Conservation (phyloP, 2,888 invertebrate genomes). For the Cheilosia urbana region DNA sequence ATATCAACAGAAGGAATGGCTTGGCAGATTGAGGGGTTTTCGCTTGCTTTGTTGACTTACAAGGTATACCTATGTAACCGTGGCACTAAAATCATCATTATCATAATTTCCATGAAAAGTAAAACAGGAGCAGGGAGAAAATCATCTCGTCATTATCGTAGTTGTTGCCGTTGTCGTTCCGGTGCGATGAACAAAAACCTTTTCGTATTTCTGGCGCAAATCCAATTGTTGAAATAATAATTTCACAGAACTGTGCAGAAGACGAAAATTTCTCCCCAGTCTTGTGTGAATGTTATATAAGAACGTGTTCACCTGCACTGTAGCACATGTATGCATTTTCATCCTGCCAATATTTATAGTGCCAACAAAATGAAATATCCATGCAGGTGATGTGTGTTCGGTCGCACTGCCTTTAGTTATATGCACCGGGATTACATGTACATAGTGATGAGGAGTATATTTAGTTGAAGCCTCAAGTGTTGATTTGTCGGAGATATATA, state of each 20-base stretch:
- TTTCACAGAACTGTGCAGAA: conserved; percentile 55
- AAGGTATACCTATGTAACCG: conserved; percentile 24
- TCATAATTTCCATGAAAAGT: conserved; percentile 29
- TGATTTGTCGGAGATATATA: too few species aligned
- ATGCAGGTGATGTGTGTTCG: conserved; percentile 64
- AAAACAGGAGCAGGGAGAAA: conserved; percentile 10
- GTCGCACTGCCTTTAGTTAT: conserved; percentile 19
- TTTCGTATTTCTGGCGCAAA: conserved; percentile 68
- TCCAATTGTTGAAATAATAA: conserved; percentile 74
- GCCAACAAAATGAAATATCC: conserved; percentile 60
- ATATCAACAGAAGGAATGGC: conserved; percentile 16
- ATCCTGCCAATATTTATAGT: conserved; percentile 51
- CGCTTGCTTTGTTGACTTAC: conserved; percentile 24
- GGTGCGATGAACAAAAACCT: conserved; percentile 60
- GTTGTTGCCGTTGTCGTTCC: conserved; percentile 47
- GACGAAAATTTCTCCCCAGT: conserved; percentile 12
- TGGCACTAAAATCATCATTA: conserved; percentile 41
- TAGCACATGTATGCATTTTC: conserved; percentile 8
- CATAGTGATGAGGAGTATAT: conserved; percentile 39
- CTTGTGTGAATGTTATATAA: conserved; percentile 51
- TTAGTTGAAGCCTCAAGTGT: too few species aligned
- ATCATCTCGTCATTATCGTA: conserved; percentile 28
- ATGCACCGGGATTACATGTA: conserved; percentile 36
- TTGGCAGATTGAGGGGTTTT: conserved; percentile 23
- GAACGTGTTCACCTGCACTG: conserved; percentile 26